phyloP scores from a whole-genome alignment of 2,888 invertebrate species.

The Cosmopolites sordidus region DNA sequence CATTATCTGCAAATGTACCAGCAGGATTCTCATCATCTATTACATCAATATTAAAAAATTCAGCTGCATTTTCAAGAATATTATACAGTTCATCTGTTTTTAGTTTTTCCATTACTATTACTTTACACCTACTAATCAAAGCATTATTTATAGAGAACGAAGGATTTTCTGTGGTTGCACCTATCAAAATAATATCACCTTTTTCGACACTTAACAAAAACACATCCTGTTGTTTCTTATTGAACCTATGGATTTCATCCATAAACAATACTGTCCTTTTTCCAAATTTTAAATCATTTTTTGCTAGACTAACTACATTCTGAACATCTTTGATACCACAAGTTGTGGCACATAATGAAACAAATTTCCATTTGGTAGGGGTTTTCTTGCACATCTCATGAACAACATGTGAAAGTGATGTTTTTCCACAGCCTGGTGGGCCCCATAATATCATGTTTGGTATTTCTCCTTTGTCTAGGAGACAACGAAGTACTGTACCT shows the following conservation, averaged over 20 bases:
- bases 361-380: slow-evolving; percentile 58
- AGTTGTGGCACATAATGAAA: slow-evolving; percentile 71
- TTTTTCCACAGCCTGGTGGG: slow-evolving; percentile 84
- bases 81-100: slow-evolving; percentile 54
- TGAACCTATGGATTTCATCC: slow-evolving; percentile 81
- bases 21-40: slow-evolving; percentile 35
- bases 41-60: slow-evolving; percentile 42
- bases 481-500: slow-evolving; percentile 59
- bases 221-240: slow-evolving; percentile 78
- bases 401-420: slow-evolving; percentile 71
- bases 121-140: slow-evolving; percentile 71
- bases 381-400: slow-evolving; percentile 61
- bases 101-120: slow-evolving; percentile 71
- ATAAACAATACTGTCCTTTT: slow-evolving; percentile 73
- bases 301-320: slow-evolving; percentile 65
- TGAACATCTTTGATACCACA: slow-evolving; percentile 75
- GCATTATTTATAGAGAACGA: slow-evolving; percentile 79
- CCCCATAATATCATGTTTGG: slow-evolving; percentile 84
- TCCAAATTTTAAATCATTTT: slow-evolving; percentile 65
- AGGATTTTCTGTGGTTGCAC: slow-evolving; percentile 87
- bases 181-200: slow-evolving; percentile 72
- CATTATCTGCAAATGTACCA: slow-evolving; percentile 30
- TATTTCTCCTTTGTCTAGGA: slow-evolving; percentile 63
- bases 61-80: slow-evolving; percentile 60
- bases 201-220: slow-evolving; percentile 77